These are phyloP conservation scores for Venturia canescens DNA, from an alignment of 1,140 invertebrate genomes.

Conservation along the genomic window DNA sequence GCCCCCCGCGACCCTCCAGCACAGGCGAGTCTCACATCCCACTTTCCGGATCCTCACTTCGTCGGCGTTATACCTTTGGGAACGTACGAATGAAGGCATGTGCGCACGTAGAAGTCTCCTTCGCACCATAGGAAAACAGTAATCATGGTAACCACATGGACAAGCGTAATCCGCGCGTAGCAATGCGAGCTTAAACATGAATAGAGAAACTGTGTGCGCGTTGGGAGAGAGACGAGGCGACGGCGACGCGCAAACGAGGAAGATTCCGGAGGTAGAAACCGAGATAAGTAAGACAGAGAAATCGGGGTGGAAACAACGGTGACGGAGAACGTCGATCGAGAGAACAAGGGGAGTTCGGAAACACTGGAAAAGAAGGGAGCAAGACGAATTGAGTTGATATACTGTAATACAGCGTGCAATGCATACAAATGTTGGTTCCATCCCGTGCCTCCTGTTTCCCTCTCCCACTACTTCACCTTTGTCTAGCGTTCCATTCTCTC, in stretches of 20 bases:
- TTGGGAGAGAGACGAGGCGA: not conserved
- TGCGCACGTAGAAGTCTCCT: slow-evolving; percentile 8
- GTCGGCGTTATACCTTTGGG: slow-evolving; percentile 1
- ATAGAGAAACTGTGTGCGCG: slow-evolving; percentile 6
- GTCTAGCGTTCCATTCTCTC: slow-evolving; percentile 14
- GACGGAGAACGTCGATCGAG: slow-evolving; percentile 43
- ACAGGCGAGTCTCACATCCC: not conserved
- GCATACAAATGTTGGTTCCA: slow-evolving; percentile 76
- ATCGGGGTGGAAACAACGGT: slow-evolving; percentile 20
- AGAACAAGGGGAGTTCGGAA: slow-evolving; percentile 17
- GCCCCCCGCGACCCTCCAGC: not conserved
- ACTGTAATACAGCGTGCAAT: slow-evolving; percentile 71
- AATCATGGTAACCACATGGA: slow-evolving; percentile 66
- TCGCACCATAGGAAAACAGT: slow-evolving; percentile 71
- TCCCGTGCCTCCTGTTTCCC: slow-evolving; percentile 53
- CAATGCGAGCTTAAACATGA: not conserved
- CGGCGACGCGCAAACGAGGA: not conserved
- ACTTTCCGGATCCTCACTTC: not conserved
- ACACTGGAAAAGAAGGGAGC: slow-evolving; percentile 31
- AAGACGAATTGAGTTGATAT: slow-evolving; percentile 68
- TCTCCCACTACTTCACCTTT: slow-evolving; percentile 47
- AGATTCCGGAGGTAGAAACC: not conserved
- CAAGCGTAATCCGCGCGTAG: slow-evolving; percentile 24
- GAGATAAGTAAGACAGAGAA: slow-evolving; percentile 46
- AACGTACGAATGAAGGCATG: slow-evolving; percentile 2